Evolutionary conservation across 2,797 vertebrate species (phyloP).

Genomic region (Alauda arvensis): DNA sequence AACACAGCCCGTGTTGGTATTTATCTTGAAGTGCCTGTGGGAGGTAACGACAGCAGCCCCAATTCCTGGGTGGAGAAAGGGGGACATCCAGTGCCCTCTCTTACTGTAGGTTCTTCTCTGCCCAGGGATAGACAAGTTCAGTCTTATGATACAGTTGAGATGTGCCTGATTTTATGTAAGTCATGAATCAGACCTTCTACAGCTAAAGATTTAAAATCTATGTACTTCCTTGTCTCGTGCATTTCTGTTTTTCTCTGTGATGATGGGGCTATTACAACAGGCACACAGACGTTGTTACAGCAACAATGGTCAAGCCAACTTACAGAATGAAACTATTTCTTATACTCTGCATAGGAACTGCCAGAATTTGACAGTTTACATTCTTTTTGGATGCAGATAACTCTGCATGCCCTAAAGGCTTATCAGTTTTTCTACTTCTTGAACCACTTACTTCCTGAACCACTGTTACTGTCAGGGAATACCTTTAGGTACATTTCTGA

Average conservation of each 20-base stretch:
- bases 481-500: not conserved
- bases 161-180: not conserved
- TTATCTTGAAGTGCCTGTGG: not conserved
- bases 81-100: not conserved
- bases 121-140: not conserved
- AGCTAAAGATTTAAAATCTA: not conserved
- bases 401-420: not conserved
- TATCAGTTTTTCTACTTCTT: not conserved
- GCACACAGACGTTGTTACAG: not conserved
- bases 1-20: not conserved
- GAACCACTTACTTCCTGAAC: not conserved
- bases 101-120: not conserved
- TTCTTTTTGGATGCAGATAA: not conserved
- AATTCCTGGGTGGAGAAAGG: rapidly evolving
- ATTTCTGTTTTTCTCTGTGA: not conserved
- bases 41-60: not conserved
- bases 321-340: not conserved
- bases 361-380: not conserved
- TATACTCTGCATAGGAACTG: not conserved
- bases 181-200: not conserved
- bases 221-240: not conserved
- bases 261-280: not conserved
- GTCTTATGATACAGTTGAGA: not conserved
- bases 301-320: not conserved
- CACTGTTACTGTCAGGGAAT: not conserved